These are phyloP conservation scores for Trichogramma pretiosum DNA, from an alignment of 1,140 invertebrate genomes.

Conservation along the genomic window DNA sequence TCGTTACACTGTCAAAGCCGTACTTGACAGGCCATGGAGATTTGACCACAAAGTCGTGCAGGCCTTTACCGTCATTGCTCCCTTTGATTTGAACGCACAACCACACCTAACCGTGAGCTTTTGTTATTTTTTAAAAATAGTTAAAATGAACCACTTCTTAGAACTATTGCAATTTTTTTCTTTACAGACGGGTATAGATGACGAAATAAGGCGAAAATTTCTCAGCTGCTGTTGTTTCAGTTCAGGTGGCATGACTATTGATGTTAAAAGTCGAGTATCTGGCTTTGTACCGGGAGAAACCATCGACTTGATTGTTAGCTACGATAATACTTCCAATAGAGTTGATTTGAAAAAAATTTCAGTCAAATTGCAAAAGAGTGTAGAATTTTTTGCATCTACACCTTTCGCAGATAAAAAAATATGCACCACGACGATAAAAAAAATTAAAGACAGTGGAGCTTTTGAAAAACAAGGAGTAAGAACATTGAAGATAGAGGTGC, in stretches of 20 bases:
- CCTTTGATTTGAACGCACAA: slow-evolving; percentile 21
- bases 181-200: slow-evolving; percentile 21
- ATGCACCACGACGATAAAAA: not conserved
- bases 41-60: slow-evolving; percentile 47
- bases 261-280: slow-evolving; percentile 47
- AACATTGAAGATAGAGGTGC: slow-evolving; percentile 16
- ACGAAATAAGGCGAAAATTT: slow-evolving; percentile 47
- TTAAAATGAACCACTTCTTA: no score
- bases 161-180: no score
- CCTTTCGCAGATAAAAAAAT: slow-evolving; percentile 5
- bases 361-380: slow-evolving; percentile 47
- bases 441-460: slow-evolving; percentile 7
- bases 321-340: slow-evolving; percentile 55
- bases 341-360: slow-evolving; percentile 47
- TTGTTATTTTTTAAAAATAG: no score
- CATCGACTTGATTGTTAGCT: slow-evolving; percentile 50
- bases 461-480: slow-evolving; percentile 12
- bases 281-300: slow-evolving; percentile 58
- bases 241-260: slow-evolving; percentile 49
- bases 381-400: slow-evolving; percentile 3
- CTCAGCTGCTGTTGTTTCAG: slow-evolving; percentile 51
- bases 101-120: slow-evolving; percentile 10
- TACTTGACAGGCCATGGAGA: slow-evolving; percentile 49
- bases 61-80: slow-evolving; percentile 43
- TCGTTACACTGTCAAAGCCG: slow-evolving; percentile 49